Conservation (phyloP, 1,140 invertebrate species). For the Hylaeus anthracinus region DNA sequence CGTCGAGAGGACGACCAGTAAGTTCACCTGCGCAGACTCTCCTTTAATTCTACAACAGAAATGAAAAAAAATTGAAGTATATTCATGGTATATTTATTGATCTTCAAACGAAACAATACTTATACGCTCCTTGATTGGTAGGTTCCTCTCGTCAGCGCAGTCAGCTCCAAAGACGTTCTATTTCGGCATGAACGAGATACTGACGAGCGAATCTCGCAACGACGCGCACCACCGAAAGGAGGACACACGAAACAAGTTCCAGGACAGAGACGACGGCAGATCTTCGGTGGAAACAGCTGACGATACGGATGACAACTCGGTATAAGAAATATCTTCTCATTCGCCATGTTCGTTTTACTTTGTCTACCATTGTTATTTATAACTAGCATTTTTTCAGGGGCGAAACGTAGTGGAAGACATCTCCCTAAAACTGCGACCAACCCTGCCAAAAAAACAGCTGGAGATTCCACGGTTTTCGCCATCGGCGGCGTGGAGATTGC, state of each 20-base stretch:
- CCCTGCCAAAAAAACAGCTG: slow-evolving; percentile 88
- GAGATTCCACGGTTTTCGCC: slow-evolving; percentile 90
- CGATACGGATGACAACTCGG: slow-evolving; percentile 58
- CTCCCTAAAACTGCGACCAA: slow-evolving; percentile 87
- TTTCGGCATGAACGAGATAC: slow-evolving; percentile 87
- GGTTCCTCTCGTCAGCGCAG: slow-evolving; percentile 57
- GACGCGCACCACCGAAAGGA: slow-evolving; percentile 75
- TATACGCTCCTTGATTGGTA: background rate
- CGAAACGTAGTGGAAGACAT: slow-evolving; percentile 82
- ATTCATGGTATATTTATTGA: background rate
- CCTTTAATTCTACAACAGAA: too few species aligned
- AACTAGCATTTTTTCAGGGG: slow-evolving; percentile 40
- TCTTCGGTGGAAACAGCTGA: slow-evolving; percentile 35
- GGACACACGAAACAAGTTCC: slow-evolving; percentile 52
- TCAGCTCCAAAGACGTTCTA: slow-evolving; percentile 87
- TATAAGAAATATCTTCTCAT: background rate
- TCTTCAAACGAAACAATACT: background rate
- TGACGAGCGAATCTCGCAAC: slow-evolving; percentile 73
- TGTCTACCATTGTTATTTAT: too few species aligned
- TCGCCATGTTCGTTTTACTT: too few species aligned
- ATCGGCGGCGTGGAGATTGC: slow-evolving; percentile 89
- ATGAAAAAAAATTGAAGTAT: too few species aligned
- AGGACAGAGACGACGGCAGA: slow-evolving; percentile 40
- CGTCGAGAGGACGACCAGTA: slow-evolving; percentile 1
- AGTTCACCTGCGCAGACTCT: slow-evolving; percentile 5